phyloP scores from a whole-genome alignment of 37 sponge, comb jelly and placozoan genomes.

The Crambe crambe region DNA sequence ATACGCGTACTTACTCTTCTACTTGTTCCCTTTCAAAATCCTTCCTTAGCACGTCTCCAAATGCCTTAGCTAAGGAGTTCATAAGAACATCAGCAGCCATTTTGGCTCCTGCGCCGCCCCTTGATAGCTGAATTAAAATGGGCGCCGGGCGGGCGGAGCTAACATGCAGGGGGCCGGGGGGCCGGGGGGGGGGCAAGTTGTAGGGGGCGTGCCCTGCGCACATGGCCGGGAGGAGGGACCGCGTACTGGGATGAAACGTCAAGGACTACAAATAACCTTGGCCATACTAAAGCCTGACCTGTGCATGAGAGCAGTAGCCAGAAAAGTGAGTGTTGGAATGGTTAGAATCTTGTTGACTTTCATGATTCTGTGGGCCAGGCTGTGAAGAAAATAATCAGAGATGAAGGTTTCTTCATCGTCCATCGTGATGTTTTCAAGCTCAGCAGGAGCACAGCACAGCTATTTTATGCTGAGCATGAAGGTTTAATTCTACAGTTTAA shows the following conservation, averaged over 20 bases:
- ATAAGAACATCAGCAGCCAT: conserved; percentile 11
- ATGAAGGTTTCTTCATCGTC: conserved; percentile 56
- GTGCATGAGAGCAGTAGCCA: conserved; percentile 27
- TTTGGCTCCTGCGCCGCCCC: no score
- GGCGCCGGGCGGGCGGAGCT: not conserved
- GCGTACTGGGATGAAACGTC: not conserved
- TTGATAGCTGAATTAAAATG: not conserved
- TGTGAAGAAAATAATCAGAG: conserved; percentile 33
- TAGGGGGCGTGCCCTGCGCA: not conserved
- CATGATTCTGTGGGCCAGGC: conserved; percentile 20
- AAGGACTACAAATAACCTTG: conserved; percentile 55
- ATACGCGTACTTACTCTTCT: conserved; percentile 42
- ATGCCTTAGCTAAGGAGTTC: conserved; percentile 39
- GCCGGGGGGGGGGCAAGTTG: not conserved
- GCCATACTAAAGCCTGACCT: conserved; percentile 83
- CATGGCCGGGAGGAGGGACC: not conserved
- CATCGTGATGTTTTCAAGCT: not conserved
- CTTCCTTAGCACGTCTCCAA: conserved; percentile 38
- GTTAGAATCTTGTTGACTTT: not conserved
- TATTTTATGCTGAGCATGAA: conserved; percentile 59
- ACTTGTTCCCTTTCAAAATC: conserved; percentile 23
- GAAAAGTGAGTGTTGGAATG: conserved; percentile 22
- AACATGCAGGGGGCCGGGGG: not conserved
- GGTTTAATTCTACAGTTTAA: conserved; percentile 26
- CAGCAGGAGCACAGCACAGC: not conserved